A percentile compares a stretch with the other conserved stretches of the same genome.
Evolutionary conservation across 1,140 invertebrate species (phyloP).

Genomic region (Drosophila pallidifrons): DNA sequence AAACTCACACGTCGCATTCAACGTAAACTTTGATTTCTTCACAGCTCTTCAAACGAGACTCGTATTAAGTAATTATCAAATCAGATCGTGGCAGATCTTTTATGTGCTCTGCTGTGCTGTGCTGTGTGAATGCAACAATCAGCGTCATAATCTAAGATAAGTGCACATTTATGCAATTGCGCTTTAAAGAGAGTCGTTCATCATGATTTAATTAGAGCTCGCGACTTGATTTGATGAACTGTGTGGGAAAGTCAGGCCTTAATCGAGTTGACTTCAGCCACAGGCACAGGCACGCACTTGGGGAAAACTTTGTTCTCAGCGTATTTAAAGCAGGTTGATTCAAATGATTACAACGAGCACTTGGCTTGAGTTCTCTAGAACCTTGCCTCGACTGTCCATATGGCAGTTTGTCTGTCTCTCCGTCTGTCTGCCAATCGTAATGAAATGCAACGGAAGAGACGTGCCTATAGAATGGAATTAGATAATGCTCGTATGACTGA

Average conservation of each 20-base stretch:
- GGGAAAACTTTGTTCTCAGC: slow-evolving; percentile 56
- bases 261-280: slow-evolving; percentile 33
- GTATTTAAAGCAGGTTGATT: slow-evolving; percentile 72
- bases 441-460: slow-evolving; percentile 53
- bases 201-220: slow-evolving; percentile 59
- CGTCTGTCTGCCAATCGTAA: slow-evolving; percentile 18
- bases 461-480: slow-evolving; percentile 65
- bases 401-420: slow-evolving; percentile 1
- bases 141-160: slow-evolving; percentile 23
- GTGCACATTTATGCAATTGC: slow-evolving; percentile 30
- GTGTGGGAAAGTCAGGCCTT: slow-evolving; percentile 50
- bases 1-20: too few relatives aligned
- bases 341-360: slow-evolving; percentile 55
- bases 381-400: neutral
- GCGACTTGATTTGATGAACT: slow-evolving; percentile 26
- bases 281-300: slow-evolving; percentile 35
- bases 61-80: neutral
- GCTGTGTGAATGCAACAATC: slow-evolving; percentile 1
- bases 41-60: neutral
- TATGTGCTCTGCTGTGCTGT: neutral
- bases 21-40: neutral
- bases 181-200: slow-evolving; percentile 16
- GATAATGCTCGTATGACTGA: slow-evolving; percentile 74
- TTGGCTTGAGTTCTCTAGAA: slow-evolving; percentile 40
- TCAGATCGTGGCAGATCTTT: neutral